Conservation (phyloP, 1,140 invertebrate species). For the Solenopsis fugax region DNA sequence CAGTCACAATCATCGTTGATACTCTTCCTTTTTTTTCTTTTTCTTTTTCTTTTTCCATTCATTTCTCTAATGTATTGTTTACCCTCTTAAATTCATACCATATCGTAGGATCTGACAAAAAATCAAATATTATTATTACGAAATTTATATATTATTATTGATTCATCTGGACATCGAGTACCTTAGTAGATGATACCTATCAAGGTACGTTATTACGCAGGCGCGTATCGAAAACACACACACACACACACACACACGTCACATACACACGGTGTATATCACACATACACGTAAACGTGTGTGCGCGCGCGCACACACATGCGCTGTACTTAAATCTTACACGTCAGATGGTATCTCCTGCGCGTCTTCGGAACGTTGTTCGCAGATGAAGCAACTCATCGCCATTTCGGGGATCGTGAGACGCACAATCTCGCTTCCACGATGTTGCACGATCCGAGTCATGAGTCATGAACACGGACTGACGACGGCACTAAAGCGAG, state of each 20-base stretch:
- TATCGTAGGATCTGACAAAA: background rate
- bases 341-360: background rate
- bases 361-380: background rate
- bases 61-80: background rate
- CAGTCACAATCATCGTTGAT: background rate
- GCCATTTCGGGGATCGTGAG: background rate
- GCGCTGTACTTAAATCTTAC: background rate
- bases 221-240: background rate
- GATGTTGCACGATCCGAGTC: background rate
- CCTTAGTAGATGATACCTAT: too few relatives aligned
- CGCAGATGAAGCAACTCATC: slow-evolving; percentile 9
- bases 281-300: too few relatives aligned
- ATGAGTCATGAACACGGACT: background rate
- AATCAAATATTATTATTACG: background rate
- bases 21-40: background rate
- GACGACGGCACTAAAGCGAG: slow-evolving; percentile 11
- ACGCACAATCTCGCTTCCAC: background rate
- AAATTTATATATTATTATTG: slow-evolving; percentile 1
- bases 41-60: background rate
- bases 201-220: background rate
- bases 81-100: background rate
- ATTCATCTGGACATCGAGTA: background rate
- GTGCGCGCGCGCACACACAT: too few relatives aligned
- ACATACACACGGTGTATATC: background rate
- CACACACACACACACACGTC: background rate